phyloP scores from a whole-genome alignment of 2,888 invertebrate genomes.

The Creontiades dilutus region DNA sequence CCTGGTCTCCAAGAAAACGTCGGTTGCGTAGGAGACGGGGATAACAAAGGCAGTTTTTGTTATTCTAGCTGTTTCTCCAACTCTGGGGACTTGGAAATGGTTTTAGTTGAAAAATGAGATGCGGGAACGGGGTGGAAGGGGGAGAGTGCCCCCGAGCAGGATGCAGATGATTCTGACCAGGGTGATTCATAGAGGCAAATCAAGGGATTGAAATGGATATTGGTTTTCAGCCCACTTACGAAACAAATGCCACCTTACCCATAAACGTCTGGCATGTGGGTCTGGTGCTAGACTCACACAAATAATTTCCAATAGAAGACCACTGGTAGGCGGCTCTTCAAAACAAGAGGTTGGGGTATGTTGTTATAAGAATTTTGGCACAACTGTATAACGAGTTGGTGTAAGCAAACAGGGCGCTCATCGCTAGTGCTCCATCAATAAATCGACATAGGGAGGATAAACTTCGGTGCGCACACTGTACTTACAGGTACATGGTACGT shows the following conservation, averaged over 20 bases:
- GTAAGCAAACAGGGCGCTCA: too few species aligned
- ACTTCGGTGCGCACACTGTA: too few species aligned
- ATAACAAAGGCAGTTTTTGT: constrained; percentile 56
- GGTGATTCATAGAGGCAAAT: constrained; percentile 12
- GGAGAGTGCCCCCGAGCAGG: constrained; percentile 23
- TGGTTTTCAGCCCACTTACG: neutral
- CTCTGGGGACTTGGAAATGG: neutral
- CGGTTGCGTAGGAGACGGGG: neutral
- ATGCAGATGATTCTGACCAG: constrained; percentile 3
- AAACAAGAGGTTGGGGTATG: too few species aligned
- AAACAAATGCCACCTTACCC: neutral
- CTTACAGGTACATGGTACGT: too few species aligned
- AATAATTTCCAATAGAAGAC: too few species aligned
- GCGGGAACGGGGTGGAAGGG: neutral
- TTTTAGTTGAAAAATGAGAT: constrained; percentile 46
- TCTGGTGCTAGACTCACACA: too few species aligned
- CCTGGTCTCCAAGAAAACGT: neutral
- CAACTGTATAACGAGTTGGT: too few species aligned
- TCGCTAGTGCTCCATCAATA: too few species aligned
- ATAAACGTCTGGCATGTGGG: neutral
- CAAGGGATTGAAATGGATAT: neutral
- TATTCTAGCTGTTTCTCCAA: constrained; percentile 30
- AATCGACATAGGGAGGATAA: too few species aligned
- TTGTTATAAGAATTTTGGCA: too few species aligned
- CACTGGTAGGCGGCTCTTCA: too few species aligned